Percentiles rank a stretch among this genome's conserved stretches.
Conservation (phyloP, 2,888 invertebrate species). For the Alcis repandata region DNA sequence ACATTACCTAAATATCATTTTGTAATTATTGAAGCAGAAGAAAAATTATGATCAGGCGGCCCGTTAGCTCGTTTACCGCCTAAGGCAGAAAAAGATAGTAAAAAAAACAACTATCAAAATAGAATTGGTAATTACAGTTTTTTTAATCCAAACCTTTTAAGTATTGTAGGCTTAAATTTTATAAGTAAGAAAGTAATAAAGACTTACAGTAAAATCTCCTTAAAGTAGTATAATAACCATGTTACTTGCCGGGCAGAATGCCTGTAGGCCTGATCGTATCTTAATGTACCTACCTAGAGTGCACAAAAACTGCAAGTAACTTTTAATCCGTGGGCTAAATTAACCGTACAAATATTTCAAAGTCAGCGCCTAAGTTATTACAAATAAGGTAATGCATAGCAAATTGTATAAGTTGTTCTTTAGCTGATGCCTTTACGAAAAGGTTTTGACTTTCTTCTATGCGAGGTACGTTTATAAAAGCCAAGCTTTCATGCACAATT, state of each 20-base stretch:
- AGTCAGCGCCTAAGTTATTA: neutral
- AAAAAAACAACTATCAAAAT: no score
- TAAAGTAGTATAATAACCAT: neutral
- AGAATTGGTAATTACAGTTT: no score
- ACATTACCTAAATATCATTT: no score
- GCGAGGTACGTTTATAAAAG: no score
- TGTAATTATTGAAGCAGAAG: no score
- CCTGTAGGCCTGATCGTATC: conserved; percentile 5
- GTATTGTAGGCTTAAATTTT: neutral
- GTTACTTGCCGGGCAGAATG: neutral
- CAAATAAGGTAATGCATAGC: neutral
- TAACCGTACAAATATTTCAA: conserved; percentile 9
- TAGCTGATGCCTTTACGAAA: neutral
- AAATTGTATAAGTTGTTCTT: neutral
- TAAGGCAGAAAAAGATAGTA: no score
- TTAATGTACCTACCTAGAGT: neutral
- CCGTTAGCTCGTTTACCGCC: no score
- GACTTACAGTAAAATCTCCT: neutral
- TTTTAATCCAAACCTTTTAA: no score
- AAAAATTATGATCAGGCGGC: no score
- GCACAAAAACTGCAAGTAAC: conserved; percentile 10
- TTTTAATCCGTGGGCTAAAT: neutral
- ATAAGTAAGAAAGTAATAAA: neutral
- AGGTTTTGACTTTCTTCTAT: no score
- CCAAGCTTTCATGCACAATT: no score